Base-by-base conservation (phyloP, 1,140 invertebrate genomes). In the Drosophila nebulosa region DNA sequence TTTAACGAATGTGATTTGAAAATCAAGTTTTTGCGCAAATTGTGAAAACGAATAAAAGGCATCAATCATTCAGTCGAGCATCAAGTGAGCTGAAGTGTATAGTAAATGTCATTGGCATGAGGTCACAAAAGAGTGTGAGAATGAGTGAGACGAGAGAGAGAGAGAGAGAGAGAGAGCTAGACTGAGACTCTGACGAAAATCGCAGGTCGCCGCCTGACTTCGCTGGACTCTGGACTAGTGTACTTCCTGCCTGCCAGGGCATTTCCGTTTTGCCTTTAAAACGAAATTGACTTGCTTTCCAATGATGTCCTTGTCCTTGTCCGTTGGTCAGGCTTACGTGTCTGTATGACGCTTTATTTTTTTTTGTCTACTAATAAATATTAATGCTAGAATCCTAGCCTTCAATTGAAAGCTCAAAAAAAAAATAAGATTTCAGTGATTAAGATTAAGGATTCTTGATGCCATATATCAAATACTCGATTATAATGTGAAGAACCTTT, bases 41-140 rank as follows among this genome's bases (percentile, higher is more conserved):
- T 74, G 74, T 83, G 67, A 74, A 74, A 83, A 69, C 74, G 68
- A 83, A 76, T 83, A 86, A 88, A 81, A 80, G 75, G 78, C 83
- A 86, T 86, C 83, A 86, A 88, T 86, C 83, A 88, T 88, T 88
- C 83, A 86, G 70, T 81, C 61, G 60, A 88, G 71, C 83, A 76
- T 80, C 83, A 59, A 86, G 78, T 75, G 74, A 75, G 75, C 65
- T 88, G 71, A 80, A 88, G 83, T 83, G 83, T 88, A 88, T 78
- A 88, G 78, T 75, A 81, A 88, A 88, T 88, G 83, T 88, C 83
- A 88, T 64, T 76, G 78, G 68, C 76, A 76, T 64, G 21, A 22
- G 24, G 21, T 32, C 10, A 10, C n/a, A n/a, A n/a, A n/a, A n/a
- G n/a, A n/a, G n/a, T n/a, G n/a, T n/a, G n/a, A n/a, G n/a, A n/a